Evolutionary conservation across 2,113 vertebrate species (phyloP), one percentile per base, ranked within the genome.

Genomic region (Xiphias gladius): DNA sequence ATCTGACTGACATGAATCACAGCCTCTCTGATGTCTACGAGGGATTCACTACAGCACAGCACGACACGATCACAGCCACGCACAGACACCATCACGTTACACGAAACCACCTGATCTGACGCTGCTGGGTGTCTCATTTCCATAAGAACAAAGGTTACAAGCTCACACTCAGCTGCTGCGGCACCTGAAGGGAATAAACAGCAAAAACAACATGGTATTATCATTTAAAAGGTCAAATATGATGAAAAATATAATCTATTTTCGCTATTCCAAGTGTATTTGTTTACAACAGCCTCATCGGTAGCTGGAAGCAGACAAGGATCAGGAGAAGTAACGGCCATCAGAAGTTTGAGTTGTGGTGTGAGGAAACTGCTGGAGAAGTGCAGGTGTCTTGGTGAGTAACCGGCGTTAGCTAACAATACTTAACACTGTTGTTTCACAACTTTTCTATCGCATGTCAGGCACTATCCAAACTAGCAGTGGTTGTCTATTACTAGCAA

Each of bases 81-180:
- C 0, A 1, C 30, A 46, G 48, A 73, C 66, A 32, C 37, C 26
- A 1, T 37, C 75, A 24, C 61, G 10, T 66, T 5, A 22, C 22
- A 16, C 32, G 28, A 55, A 1, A 22, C 30, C 16, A 22, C 10
- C 68, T 28, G 39, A 64, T 64, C 24, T 11, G 12, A 30, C 2
- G 14, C 54, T 2, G 48, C 73, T 3, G 54, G 77, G 6, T 12
- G 50, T 64, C 65, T 61, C 59, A 71, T 77, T 83, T 84, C 73
- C 84, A 86, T 62, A 3, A n/a, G 64, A 73, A 64, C 69, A 82
- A 83, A 80, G 76, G 76, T 77, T 14, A 70, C 32, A 48, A n/a
- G 63, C 28, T 22, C 12, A 14, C 35, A 59, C 0, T 4, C 35
- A 2, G 62, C 28, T 32, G 35, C 54, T 61, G 24, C 6, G 11